Evolutionary conservation across 2,113 vertebrate species (phyloP).

Genomic region (Oryzias curvinotus): DNA sequence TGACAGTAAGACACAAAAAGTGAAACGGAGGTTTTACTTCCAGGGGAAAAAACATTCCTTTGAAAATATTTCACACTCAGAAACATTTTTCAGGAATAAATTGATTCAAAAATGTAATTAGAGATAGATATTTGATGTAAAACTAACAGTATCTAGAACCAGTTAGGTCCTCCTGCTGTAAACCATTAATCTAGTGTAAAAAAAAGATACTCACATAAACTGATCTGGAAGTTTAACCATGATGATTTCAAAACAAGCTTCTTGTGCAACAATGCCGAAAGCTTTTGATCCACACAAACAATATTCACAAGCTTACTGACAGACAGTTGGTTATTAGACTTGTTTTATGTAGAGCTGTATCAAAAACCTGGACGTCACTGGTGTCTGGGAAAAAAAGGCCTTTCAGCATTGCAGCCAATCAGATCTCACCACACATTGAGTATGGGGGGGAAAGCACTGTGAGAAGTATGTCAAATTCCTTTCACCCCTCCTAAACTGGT

Average conservation of each 20-base stretch:
- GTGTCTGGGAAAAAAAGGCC: conserved; percentile 40
- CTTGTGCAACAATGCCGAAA: conserved; percentile 13
- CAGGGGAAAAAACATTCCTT: not conserved
- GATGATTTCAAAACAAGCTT: conserved; percentile 17
- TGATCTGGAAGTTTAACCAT: conserved; percentile 61
- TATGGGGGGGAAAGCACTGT: conserved; percentile 65
- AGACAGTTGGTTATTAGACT: conserved; percentile 6
- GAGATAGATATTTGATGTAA: not conserved
- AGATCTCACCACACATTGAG: conserved; percentile 58
- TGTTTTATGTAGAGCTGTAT: conserved; percentile 23
- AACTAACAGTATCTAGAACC: too few relatives aligned
- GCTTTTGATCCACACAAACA: conserved; percentile 2
- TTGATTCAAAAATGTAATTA: not conserved
- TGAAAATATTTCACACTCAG: not conserved
- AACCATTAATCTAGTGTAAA: not conserved
- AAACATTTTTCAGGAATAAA: not conserved
- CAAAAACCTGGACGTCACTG: conserved; percentile 23
- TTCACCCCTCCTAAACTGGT: conserved; percentile 28
- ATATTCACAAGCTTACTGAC: conserved; percentile 9
- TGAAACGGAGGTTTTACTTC: conserved; percentile 1
- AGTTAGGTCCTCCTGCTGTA: not conserved
- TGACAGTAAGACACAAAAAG: conserved; percentile 2
- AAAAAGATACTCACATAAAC: conserved; percentile 59
- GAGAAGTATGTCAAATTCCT: conserved; percentile 77
- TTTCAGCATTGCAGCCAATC: conserved; percentile 59